These are phyloP conservation scores for Cheirogaleus medius DNA, from an alignment of 2,113 vertebrate genomes.

Conservation along the genomic window DNA sequence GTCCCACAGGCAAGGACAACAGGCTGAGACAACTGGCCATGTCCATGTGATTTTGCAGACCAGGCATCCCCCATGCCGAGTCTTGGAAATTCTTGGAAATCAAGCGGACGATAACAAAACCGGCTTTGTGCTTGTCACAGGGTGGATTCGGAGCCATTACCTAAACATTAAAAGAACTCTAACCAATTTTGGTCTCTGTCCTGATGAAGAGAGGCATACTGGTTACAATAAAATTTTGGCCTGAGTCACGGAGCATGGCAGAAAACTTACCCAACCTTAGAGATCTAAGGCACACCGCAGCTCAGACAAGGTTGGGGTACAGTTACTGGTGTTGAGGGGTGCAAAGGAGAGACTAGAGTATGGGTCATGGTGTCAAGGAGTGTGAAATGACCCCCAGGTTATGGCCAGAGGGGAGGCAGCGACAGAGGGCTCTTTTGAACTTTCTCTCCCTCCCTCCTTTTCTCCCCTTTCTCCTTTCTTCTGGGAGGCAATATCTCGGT, in stretches of 20 bases:
- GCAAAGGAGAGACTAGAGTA: not conserved
- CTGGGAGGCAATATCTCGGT: not conserved
- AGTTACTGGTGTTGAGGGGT: not conserved
- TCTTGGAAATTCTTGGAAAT: not conserved
- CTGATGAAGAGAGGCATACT: not conserved
- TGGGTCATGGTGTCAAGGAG: not conserved
- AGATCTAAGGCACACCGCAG: too few species aligned
- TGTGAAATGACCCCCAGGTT: not conserved
- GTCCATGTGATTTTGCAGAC: not conserved
- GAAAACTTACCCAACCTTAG: not conserved
- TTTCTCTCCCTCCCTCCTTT: not conserved
- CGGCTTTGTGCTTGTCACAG: not conserved
- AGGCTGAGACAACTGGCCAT: not conserved
- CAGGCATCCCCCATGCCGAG: not conserved
- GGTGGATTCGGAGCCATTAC: not conserved
- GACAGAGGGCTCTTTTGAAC: not conserved
- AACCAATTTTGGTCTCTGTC: not conserved
- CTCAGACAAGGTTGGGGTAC: too few species aligned
- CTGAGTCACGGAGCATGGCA: not conserved
- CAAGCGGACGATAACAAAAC: not conserved
- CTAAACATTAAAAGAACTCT: not conserved
- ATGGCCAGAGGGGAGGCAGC: not conserved
- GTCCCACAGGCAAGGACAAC: not conserved
- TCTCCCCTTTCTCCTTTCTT: not conserved
- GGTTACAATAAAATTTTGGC: not conserved